Evolutionary conservation across 2,797 vertebrate species (phyloP), one percentile per base, ranked within the genome.

Genomic region (Spondyliosoma cantharus): DNA sequence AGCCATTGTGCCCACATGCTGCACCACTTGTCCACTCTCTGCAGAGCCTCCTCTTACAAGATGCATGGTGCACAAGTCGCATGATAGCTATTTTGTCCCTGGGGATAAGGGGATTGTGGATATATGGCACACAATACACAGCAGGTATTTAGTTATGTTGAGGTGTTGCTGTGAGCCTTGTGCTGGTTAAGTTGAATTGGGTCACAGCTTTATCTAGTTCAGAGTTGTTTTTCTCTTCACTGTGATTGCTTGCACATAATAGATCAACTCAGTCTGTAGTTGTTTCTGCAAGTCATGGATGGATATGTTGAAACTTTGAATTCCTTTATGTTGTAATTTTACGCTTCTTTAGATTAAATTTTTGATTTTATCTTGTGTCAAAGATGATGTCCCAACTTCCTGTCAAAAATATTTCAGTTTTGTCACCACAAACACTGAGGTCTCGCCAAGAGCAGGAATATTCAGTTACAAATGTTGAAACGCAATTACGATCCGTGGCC

Each of bases 141-240:
- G 66, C 63, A 90, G 74, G 85, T 84, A 64, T 86, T 87, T 69
- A 87, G 80, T 86, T 70, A 69, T 86, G 75, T 78, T 82, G 80
- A 90, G 78, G 48, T 60, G 75, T 86, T 49, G 68, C 78, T 74
- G 76, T 59, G 48, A 73, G 80, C 69, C 32, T 5, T 19, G 60
- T 43, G 76, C 73, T 74, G 78, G 69, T 82, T 71, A 29, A 75
- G 56, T 46, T 65, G 66, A 92, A 87, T 32, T 74, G 86, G 92
- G 91, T 94, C 89, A 90, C 68, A 80, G 72, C 76, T 74, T 87
- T 84, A 81, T 92, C 83, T 77, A 90, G 83, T 91, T 91, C 78
- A 85, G 89, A 80, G 64, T 74, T 62, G 61, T 75, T 80, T 68
- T 56, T 63, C 61, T 46, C 62, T 87, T 48, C n/a, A 9, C 52